Evolutionary conservation across 1,140 invertebrate genomes (phyloP).

Genomic region (Agrypnia vestita): DNA sequence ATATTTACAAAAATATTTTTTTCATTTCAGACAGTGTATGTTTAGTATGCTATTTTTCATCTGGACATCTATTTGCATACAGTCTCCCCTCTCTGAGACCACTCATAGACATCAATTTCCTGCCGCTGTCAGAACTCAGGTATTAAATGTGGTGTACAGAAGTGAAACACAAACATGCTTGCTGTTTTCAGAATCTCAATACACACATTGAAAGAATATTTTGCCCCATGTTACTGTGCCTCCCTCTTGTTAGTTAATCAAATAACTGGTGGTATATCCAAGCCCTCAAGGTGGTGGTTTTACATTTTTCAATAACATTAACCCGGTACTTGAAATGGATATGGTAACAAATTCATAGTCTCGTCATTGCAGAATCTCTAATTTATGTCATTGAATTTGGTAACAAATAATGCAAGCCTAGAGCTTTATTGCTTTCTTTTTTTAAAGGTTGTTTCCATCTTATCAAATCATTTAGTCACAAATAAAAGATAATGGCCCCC

Average conservation of each 20-base stretch:
- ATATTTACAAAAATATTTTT: not conserved
- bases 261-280: conserved; percentile 26
- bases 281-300: conserved; percentile 17
- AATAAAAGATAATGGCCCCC: too few species aligned
- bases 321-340: too few species aligned
- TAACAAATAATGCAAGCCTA: too few species aligned
- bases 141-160: conserved; percentile 68
- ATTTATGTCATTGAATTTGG: too few species aligned
- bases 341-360: too few species aligned
- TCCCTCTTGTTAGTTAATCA: conserved; percentile 26
- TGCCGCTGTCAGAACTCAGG: conserved; percentile 95
- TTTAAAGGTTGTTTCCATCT: too few species aligned
- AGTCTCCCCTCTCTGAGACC: conserved; percentile 94
- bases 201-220: not conserved
- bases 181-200: conserved; percentile 12
- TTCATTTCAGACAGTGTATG: conserved; percentile 89
- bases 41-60: conserved; percentile 93
- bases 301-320: not conserved
- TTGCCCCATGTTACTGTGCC: not conserved
- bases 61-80: conserved; percentile 92
- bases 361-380: too few species aligned
- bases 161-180: conserved; percentile 30
- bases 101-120: conserved; percentile 93
- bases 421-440: too few species aligned
- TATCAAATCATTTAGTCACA: too few species aligned